phyloP scores from a whole-genome alignment of 2,797 vertebrate genomes.

The Podarcis lilfordi region DNA sequence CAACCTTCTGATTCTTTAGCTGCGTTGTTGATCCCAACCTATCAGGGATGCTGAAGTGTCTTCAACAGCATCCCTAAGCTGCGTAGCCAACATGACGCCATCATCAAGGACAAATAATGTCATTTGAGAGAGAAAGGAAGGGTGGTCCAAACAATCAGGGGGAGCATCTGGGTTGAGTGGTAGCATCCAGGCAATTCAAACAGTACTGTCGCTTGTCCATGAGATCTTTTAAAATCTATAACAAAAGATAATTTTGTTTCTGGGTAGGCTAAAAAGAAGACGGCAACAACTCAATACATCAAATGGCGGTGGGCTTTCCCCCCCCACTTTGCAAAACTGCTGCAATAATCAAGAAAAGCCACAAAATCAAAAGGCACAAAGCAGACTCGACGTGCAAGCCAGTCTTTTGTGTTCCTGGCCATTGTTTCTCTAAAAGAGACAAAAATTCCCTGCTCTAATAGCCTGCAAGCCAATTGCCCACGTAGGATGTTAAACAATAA shows the following conservation, averaged over 20 bases:
- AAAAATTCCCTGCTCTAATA: neutral
- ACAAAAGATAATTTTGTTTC: neutral
- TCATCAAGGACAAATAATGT: neutral
- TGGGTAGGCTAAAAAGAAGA: neutral
- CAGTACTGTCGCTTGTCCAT: neutral
- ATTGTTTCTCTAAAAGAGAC: neutral
- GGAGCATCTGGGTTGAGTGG: neutral
- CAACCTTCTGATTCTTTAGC: neutral
- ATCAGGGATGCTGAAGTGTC: neutral
- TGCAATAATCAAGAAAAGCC: neutral
- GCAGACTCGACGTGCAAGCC: rapidly evolving
- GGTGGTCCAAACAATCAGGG: neutral
- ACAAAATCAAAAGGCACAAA: neutral
- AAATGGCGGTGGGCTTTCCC: too few species aligned
- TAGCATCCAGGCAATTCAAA: neutral
- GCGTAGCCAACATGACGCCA: neutral
- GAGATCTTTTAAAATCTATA: neutral
- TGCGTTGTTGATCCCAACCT: neutral
- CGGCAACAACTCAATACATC: neutral
- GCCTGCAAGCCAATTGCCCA: neutral
- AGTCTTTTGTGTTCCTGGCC: neutral
- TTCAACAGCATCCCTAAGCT: too few species aligned
- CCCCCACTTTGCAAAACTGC: neutral
- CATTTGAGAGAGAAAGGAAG: neutral
- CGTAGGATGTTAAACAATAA: neutral